Percentiles rank a stretch among this genome's conserved stretches.
These are phyloP conservation scores for Saccopteryx bilineata DNA, from an alignment of 2,113 vertebrate species.

Conservation along the genomic window DNA sequence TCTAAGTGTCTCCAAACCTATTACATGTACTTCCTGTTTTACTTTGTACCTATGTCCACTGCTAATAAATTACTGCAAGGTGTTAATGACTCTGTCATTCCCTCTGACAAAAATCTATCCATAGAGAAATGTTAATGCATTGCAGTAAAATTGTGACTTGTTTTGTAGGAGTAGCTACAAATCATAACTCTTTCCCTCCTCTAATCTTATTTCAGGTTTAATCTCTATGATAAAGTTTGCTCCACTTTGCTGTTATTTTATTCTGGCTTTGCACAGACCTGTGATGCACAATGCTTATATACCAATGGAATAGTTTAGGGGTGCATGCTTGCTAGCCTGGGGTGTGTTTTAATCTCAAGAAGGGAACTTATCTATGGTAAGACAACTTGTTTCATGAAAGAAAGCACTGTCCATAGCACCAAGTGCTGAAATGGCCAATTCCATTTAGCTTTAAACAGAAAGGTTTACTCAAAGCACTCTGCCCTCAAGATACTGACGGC, in stretches of 20 bases:
- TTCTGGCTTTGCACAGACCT: not conserved
- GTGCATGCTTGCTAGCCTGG: not conserved
- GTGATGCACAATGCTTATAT: not conserved
- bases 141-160: conserved; percentile 40
- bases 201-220: conserved; percentile 18
- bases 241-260: not conserved
- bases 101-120: not conserved
- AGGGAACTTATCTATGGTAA: not conserved
- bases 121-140: not conserved
- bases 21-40: not conserved
- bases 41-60: not conserved
- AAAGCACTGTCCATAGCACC: conserved; percentile 22
- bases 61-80: conserved; percentile 1
- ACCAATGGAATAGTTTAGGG: not conserved
- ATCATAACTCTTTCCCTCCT: not conserved
- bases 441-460: conserved; percentile 40
- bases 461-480: conserved; percentile 21
- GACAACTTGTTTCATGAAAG: not conserved
- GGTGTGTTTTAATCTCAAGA: not conserved
- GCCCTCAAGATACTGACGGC: conserved; percentile 28
- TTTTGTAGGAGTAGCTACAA: conserved; percentile 1
- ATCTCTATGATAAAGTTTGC: conserved; percentile 19
- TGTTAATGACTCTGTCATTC: conserved; percentile 12
- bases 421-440: conserved; percentile 66
- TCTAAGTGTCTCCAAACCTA: not conserved